A percentile compares a stretch with the other conserved stretches of the same genome.
Evolutionary conservation across 1,140 invertebrate genomes (phyloP).

Genomic region (Cheumatopsyche charites): DNA sequence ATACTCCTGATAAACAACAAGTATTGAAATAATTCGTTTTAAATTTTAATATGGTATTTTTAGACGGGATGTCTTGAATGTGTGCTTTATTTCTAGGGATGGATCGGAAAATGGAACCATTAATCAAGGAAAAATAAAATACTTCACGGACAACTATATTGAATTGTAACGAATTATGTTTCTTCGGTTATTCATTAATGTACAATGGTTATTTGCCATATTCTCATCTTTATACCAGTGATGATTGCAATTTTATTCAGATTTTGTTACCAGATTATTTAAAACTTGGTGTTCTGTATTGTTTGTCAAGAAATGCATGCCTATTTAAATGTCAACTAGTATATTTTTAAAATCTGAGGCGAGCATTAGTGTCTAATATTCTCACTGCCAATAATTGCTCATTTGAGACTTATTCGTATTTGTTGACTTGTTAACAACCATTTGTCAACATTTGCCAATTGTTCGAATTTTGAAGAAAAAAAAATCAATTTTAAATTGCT

Average conservation of each 20-base stretch:
- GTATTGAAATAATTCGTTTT: slow-evolving; percentile 6
- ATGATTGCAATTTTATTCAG: slow-evolving; percentile 6
- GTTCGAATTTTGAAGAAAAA: slow-evolving; percentile 33
- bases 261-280: slow-evolving; percentile 38
- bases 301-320: slow-evolving; percentile 7
- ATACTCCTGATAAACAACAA: slow-evolving; percentile 45
- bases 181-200: slow-evolving; percentile 30
- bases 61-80: background rate
- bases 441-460: slow-evolving; percentile 7
- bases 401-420: slow-evolving; percentile 33
- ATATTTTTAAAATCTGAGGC: slow-evolving; percentile 22
- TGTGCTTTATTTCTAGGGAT: slow-evolving; percentile 36
- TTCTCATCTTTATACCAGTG: slow-evolving; percentile 22
- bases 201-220: background rate
- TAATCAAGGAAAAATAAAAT: slow-evolving; percentile 10
- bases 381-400: slow-evolving; percentile 48
- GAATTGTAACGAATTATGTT: slow-evolving; percentile 26
- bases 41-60: background rate
- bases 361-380: slow-evolving; percentile 29
- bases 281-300: slow-evolving; percentile 19
- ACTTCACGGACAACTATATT: slow-evolving; percentile 8
- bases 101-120: slow-evolving; percentile 44
- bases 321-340: slow-evolving; percentile 21
- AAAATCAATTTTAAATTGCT: slow-evolving; percentile 23
- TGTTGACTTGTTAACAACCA: slow-evolving; percentile 13